These are phyloP conservation scores for Endotricha flammealis DNA, from an alignment of 2,888 invertebrate species.

Conservation along the genomic window DNA sequence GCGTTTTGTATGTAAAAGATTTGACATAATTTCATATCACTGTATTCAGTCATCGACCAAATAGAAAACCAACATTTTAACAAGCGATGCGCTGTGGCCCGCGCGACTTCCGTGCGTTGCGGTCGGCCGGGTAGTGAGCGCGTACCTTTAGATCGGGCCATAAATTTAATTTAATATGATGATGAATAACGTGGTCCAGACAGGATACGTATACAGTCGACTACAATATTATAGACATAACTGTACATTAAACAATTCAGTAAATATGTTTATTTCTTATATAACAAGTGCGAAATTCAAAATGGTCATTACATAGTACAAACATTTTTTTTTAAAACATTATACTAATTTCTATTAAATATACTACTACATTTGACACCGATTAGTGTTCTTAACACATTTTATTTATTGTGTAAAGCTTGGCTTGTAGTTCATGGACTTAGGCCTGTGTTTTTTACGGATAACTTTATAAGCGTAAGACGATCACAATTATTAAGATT, in stretches of 20 bases:
- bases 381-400: conserved; percentile 41
- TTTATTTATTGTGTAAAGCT: conserved; percentile 23
- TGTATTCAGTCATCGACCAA: too few relatives aligned
- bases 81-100: too few relatives aligned
- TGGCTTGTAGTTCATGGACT: conserved; percentile 20
- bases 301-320: conserved; percentile 36
- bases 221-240: conserved; percentile 6
- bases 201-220: neutral
- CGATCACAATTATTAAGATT: conserved; percentile 45
- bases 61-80: too few relatives aligned
- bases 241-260: conserved; percentile 35
- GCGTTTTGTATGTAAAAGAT: too few relatives aligned
- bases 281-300: conserved; percentile 35
- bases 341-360: conserved; percentile 4
- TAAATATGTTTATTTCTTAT: conserved; percentile 28
- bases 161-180: too few relatives aligned
- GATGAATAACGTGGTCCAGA: too few relatives aligned
- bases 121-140: too few relatives aligned
- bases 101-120: too few relatives aligned
- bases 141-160: too few relatives aligned
- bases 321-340: conserved; percentile 30
- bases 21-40: too few relatives aligned
- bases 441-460: conserved; percentile 21
- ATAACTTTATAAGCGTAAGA: conserved; percentile 41
- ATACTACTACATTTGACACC: conserved; percentile 37